Evolutionary conservation across 2,113 vertebrate species (phyloP).

Genomic region (Apodemus speciosus): DNA sequence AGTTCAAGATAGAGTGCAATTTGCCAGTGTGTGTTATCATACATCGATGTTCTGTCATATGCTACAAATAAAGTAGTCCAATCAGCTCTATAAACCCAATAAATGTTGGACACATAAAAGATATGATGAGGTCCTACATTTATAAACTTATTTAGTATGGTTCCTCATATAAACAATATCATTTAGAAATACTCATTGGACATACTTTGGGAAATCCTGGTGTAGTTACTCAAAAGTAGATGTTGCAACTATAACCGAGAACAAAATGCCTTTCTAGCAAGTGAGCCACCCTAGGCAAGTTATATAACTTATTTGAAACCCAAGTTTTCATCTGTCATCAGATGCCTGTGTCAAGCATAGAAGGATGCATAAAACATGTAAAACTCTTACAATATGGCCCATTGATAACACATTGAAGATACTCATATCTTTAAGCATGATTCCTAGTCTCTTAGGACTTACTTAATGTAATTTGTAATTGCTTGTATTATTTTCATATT

Average conservation of each 20-base stretch:
- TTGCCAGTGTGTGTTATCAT: neutral
- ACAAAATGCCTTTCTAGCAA: neutral
- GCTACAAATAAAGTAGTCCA: neutral
- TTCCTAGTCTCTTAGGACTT: neutral
- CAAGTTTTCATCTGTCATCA: neutral
- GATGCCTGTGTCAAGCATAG: neutral
- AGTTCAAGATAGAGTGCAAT: neutral
- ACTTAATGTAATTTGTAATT: neutral
- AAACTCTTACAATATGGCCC: neutral
- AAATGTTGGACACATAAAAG: neutral
- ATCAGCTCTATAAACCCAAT: neutral
- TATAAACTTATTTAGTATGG: neutral
- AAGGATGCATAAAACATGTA: neutral
- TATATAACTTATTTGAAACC: neutral
- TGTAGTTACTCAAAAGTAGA: neutral
- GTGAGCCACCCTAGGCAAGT: neutral
- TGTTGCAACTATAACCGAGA: neutral
- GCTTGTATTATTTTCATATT: slow-evolving; percentile 29
- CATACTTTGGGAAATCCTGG: neutral
- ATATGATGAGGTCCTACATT: neutral
- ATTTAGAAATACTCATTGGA: slow-evolving; percentile 1
- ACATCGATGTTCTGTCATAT: neutral
- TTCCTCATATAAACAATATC: neutral
- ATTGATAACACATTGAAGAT: neutral
- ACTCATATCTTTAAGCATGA: neutral